phyloP scores from a whole-genome alignment of 2,888 invertebrate species.

The Tethea ocularis region DNA sequence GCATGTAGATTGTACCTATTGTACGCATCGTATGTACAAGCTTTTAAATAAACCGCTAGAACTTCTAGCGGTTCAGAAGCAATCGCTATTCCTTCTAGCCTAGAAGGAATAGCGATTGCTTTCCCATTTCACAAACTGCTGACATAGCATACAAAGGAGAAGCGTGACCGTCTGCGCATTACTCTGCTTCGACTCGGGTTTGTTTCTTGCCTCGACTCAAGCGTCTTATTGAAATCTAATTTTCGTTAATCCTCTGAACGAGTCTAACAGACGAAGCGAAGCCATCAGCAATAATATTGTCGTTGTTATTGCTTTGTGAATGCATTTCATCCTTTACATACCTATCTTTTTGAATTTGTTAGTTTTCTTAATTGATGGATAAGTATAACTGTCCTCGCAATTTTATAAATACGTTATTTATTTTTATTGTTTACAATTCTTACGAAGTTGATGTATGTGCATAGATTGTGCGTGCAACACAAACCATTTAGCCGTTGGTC shows the following conservation, averaged over 20 bases:
- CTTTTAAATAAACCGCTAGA: not conserved
- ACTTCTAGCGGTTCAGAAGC: no score
- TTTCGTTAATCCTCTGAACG: conserved; percentile 77
- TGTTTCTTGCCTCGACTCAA: conserved; percentile 69
- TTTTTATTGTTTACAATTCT: no score
- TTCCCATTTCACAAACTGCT: conserved; percentile 38
- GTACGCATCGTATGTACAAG: not conserved
- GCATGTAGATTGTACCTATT: not conserved
- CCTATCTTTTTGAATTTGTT: conserved; percentile 20
- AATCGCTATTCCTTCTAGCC: no score
- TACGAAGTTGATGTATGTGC: no score
- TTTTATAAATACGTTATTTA: no score
- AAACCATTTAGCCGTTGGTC: no score
- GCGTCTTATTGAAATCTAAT: conserved; percentile 83
- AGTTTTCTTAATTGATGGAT: conserved; percentile 36
- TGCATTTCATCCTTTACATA: conserved; percentile 31
- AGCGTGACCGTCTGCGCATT: conserved; percentile 74
- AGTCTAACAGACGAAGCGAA: conserved; percentile 52
- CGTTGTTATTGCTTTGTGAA: conserved; percentile 51
- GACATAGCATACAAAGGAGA: conserved; percentile 71
- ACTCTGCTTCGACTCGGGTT: conserved; percentile 71
- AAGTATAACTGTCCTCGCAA: conserved; percentile 19
- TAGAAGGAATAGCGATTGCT: not conserved
- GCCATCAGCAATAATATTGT: conserved; percentile 67
- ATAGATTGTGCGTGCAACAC: no score